Evolutionary conservation across 1,140 invertebrate genomes (phyloP).

Genomic region (Ephestia elutella): DNA sequence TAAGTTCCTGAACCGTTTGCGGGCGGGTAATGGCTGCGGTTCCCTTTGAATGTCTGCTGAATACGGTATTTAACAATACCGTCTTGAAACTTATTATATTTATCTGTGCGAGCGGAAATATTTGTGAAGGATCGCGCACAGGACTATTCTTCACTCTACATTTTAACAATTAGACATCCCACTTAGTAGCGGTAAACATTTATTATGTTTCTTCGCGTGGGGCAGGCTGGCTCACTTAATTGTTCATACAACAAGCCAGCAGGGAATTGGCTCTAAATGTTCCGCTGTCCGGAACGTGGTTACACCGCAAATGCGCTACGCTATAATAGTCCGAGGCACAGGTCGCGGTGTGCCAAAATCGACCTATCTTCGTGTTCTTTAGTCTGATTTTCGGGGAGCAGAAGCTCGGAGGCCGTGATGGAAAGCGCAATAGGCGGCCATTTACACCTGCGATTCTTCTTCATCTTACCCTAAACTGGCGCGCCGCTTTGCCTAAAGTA

Average conservation of each 20-base stretch:
- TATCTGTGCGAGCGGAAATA: constrained; percentile 17
- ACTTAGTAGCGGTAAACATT: constrained; percentile 57
- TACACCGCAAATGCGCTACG: constrained; percentile 52
- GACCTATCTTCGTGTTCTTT: constrained; percentile 39
- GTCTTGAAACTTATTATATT: constrained; percentile 19
- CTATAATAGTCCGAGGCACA: constrained; percentile 44
- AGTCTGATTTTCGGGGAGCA: constrained; percentile 37
- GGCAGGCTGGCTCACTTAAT: constrained; percentile 65
- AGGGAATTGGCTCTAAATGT: constrained; percentile 68
- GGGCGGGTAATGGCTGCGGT: constrained; percentile 44
- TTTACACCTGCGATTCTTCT: constrained; percentile 71
- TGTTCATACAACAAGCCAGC: constrained; percentile 70
- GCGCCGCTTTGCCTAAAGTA: constrained; percentile 67
- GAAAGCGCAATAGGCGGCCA: constrained; percentile 59
- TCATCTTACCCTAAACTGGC: constrained; percentile 65
- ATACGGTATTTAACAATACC: constrained; percentile 15
- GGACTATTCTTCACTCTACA: constrained; percentile 32
- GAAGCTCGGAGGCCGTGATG: constrained; percentile 36
- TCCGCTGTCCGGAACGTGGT: constrained; percentile 54
- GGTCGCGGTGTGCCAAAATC: constrained; percentile 36
- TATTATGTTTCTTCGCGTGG: constrained; percentile 62
- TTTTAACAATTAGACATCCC: constrained; percentile 43
- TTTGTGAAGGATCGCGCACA: constrained; percentile 6
- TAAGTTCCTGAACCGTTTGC: constrained; percentile 51
- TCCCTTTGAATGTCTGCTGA: constrained; percentile 45